Percentiles rank a stretch among this genome's conserved stretches.
Evolutionary conservation across 2,888 invertebrate genomes (phyloP).

Genomic region (Watsonalla cultraria): DNA sequence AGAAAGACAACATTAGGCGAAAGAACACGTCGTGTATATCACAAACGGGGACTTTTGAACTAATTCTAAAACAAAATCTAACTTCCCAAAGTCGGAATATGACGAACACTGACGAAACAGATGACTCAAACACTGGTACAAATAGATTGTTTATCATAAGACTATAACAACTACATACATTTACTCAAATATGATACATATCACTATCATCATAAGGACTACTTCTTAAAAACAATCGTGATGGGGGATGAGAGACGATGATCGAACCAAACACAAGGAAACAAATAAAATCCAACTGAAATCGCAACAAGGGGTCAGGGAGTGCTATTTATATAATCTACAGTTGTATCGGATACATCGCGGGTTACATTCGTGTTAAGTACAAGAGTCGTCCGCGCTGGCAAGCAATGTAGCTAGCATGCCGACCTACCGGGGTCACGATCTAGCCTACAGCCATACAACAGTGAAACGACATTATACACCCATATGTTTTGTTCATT

Average conservation of each 20-base stretch:
- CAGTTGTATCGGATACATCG: conserved; percentile 23
- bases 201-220: background rate
- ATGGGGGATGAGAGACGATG: conserved; percentile 20
- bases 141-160: too few relatives aligned
- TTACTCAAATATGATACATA: background rate
- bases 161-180: background rate
- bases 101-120: too few relatives aligned
- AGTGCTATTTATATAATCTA: conserved; percentile 22
- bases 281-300: conserved; percentile 16
- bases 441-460: conserved; percentile 22
- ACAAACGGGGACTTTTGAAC: too few relatives aligned
- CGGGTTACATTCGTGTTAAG: conserved; percentile 28
- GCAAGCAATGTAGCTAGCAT: conserved; percentile 46
- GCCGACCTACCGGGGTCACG: conserved; percentile 21
- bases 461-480: conserved; percentile 25
- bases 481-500: conserved; percentile 26
- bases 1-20: too few relatives aligned
- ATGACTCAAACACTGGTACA: too few relatives aligned
- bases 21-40: too few relatives aligned
- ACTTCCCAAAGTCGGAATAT: too few relatives aligned
- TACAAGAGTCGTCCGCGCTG: conserved; percentile 14
- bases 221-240: conserved; percentile 6
- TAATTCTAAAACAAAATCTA: too few relatives aligned
- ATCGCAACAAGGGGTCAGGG: conserved; percentile 10
- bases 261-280: conserved; percentile 18